Conservation (phyloP, 1,140 invertebrate species). For the Drosophila micromelanica region DNA sequence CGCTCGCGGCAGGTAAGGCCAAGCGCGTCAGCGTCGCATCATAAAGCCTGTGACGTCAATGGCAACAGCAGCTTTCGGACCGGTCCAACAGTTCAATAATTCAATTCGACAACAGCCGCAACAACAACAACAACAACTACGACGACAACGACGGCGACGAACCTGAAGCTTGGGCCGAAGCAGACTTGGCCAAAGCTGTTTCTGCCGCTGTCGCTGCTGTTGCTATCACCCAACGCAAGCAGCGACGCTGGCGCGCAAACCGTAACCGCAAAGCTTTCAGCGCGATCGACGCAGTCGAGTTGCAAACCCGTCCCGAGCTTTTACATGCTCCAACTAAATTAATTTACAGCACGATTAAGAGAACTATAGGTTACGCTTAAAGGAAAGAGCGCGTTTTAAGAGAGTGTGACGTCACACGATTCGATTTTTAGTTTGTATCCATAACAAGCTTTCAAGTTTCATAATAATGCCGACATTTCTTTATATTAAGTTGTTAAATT, state of each 20-base stretch:
- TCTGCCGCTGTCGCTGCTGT: background rate
- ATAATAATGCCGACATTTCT: too few relatives aligned
- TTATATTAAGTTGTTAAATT: too few relatives aligned
- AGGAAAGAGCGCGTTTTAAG: too few relatives aligned
- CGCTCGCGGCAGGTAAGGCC: slow-evolving; percentile 13
- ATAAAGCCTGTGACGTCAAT: slow-evolving; percentile 68
- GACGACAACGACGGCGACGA: background rate
- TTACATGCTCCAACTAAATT: slow-evolving; percentile 8
- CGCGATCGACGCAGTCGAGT: slow-evolving; percentile 34
- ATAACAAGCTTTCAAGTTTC: too few relatives aligned
- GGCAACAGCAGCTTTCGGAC: slow-evolving; percentile 56
- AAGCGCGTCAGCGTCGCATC: slow-evolving; percentile 47
- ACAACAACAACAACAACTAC: too few relatives aligned
- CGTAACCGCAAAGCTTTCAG: slow-evolving; percentile 17
- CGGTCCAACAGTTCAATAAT: slow-evolving; percentile 64
- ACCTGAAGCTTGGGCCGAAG: slow-evolving; percentile 10
- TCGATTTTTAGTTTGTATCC: too few relatives aligned
- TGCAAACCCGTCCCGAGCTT: slow-evolving; percentile 36
- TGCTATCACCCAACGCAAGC: background rate
- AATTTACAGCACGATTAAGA: background rate
- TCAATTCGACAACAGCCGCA: slow-evolving; percentile 35
- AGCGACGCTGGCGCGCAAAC: slow-evolving; percentile 1
- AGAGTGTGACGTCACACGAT: too few relatives aligned
- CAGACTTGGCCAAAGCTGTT: slow-evolving; percentile 28
- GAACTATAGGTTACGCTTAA: too few relatives aligned